phyloP scores from a whole-genome alignment of 2,113 vertebrate genomes.

The Leptocoma aspasia region DNA sequence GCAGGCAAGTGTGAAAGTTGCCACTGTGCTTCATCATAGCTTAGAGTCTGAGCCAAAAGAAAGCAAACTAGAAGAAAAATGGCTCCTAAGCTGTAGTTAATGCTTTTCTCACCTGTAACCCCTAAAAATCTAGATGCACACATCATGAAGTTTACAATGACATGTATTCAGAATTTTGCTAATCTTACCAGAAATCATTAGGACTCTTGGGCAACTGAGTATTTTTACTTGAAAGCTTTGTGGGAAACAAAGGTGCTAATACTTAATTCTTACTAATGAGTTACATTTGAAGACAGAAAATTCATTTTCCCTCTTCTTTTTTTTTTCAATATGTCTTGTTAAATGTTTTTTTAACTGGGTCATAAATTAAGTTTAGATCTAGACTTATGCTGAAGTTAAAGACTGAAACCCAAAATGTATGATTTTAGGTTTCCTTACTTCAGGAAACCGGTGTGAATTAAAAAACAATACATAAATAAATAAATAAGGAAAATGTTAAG shows the following conservation, averaged over 20 bases:
- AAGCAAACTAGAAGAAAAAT: not conserved
- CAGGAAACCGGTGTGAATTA: not conserved
- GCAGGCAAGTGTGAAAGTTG: not conserved
- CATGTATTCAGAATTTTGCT: not conserved
- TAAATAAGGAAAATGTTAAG: not conserved
- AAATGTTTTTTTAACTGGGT: not conserved
- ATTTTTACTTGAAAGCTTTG: conserved; percentile 25
- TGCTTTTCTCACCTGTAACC: not conserved
- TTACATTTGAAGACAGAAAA: not conserved
- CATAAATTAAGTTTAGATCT: not conserved
- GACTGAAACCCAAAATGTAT: not conserved
- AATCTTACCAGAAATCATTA: not conserved
- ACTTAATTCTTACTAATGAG: not conserved
- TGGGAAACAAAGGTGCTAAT: not conserved
- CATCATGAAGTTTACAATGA: not conserved
- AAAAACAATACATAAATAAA: not conserved
- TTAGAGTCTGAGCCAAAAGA: not conserved
- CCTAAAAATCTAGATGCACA: not conserved
- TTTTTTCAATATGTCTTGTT: not conserved
- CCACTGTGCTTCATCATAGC: not conserved
- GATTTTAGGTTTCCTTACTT: not conserved
- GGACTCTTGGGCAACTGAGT: conserved; percentile 14
- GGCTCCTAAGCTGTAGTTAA: not conserved
- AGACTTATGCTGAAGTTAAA: not conserved
- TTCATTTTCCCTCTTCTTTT: not conserved